Evolutionary conservation across 2,113 vertebrate genomes (phyloP), one percentile per base, ranked within the genome.

Genomic region (Gopherus flavomarginatus): DNA sequence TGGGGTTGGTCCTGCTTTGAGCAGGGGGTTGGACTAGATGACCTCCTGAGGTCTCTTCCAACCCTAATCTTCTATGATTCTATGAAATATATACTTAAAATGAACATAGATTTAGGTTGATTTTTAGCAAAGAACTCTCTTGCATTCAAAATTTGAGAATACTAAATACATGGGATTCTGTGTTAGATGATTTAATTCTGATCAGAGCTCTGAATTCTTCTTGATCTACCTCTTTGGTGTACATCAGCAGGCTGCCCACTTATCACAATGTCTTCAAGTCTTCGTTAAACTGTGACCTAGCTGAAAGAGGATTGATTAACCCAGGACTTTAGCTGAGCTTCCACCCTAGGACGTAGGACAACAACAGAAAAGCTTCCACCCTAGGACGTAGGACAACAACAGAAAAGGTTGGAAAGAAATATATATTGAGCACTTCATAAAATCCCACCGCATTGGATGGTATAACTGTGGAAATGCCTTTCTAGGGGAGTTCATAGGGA

Each of bases 201-300:
- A 77, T 29, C 29, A 21, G 81, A 88, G 50, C 75, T 87, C 59
- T 56, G 5, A 29, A 42, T 31, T 84, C 59, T 94, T 38, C 90
- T 59, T 81, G 21, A 52, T 31, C 31, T 56, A 12, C 44, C 44
- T 90, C 77, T 78, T 85, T 83, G 83, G 72, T 85, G 75, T 24
- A 69, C 65, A 93, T 81, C 8, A 54, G 49, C 2, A 77, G 27
- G 50, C 44, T 94, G 29, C 53, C 38, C 56, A 11, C 84, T 86
- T 57, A 1, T 7, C 49, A 49, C 84, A 42, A 8, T 65, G 35
- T 93, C 91, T 96, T 95, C 83, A 89, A 96, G 88, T 81, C 53
- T 90, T 95, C 72, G 96, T 96, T 97, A 96, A 89, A 90, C 87
- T 95, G 78, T 95, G 90, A 93, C 87, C 93, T 95, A 56, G 44